Conservation (phyloP, 1,140 invertebrate species). For the Ips nitidus region DNA sequence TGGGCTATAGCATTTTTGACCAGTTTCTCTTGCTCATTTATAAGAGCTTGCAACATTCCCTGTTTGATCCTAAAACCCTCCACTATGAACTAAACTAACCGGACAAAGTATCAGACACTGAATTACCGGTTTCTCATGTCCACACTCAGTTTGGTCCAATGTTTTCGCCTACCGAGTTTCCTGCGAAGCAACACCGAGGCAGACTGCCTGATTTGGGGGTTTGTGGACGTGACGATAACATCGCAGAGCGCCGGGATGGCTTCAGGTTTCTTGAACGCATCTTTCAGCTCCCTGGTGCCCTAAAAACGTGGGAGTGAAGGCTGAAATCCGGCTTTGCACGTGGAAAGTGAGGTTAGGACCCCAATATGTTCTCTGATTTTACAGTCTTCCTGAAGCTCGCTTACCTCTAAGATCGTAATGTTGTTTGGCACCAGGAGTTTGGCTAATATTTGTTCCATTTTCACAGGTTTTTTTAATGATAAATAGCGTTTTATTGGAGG, state of each 20-base stretch:
- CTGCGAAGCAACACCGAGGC: conserved; percentile 66
- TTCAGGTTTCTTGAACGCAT: conserved; percentile 65
- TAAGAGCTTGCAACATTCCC: conserved; percentile 59
- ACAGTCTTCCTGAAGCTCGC: conserved; percentile 17
- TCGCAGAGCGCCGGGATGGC: conserved; percentile 60
- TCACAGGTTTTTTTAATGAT: not conserved
- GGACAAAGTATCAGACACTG: not conserved
- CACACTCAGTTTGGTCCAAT: conserved; percentile 62
- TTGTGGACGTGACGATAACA: conserved; percentile 58
- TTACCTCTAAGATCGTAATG: conserved; percentile 59
- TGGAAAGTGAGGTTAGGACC: conserved; percentile 43
- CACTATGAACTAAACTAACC: not conserved
- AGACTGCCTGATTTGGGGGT: conserved; percentile 67
- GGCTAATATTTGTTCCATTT: conserved; percentile 58
- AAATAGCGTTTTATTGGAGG: no score
- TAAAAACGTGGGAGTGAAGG: conserved; percentile 46
- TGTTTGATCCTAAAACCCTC: conserved; percentile 59
- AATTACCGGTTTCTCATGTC: conserved; percentile 56
- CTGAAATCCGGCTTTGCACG: conserved; percentile 37
- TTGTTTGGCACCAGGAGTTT: conserved; percentile 59
- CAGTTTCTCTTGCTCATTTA: conserved; percentile 62
- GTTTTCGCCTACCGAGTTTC: conserved; percentile 59
- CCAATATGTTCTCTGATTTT: conserved; percentile 18
- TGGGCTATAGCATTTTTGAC: conserved; percentile 68
- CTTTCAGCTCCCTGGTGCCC: conserved; percentile 65